A percentile compares a stretch with the other conserved stretches of the same genome.
Evolutionary conservation across 2,797 vertebrate genomes (phyloP).

Genomic region (Pelobates cultripes): DNA sequence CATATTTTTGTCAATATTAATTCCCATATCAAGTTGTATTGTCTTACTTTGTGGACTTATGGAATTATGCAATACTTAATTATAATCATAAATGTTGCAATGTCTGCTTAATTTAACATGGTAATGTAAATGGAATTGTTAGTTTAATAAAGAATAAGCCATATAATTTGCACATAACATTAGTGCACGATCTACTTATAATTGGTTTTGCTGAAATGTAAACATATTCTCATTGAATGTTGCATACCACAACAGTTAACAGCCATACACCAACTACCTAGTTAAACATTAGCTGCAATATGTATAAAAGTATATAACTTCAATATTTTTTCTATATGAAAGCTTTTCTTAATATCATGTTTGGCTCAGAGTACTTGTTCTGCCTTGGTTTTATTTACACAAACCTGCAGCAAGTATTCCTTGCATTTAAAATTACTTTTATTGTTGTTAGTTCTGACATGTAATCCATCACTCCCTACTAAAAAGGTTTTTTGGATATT

Average conservation of each 20-base stretch:
- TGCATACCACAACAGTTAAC: too few species aligned
- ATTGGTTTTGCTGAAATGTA: too few species aligned
- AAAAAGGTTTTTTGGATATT: background rate
- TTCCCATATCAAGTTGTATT: slow-evolving; percentile 32
- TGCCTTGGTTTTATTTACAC: too few species aligned
- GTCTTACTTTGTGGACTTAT: slow-evolving; percentile 22
- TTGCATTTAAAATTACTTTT: slow-evolving; percentile 7
- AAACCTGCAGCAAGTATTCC: background rate
- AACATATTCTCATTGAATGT: too few species aligned
- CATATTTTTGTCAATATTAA: slow-evolving; percentile 28
- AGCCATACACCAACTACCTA: too few species aligned
- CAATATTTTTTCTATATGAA: too few species aligned
- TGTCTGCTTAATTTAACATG: slow-evolving; percentile 47
- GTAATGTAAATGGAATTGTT: slow-evolving; percentile 43
- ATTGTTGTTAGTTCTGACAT: background rate
- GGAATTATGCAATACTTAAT: slow-evolving; percentile 47
- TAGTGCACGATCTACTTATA: background rate
- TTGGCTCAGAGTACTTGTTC: too few species aligned
- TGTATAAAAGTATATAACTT: too few species aligned
- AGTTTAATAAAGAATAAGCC: slow-evolving; percentile 50
- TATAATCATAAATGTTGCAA: slow-evolving; percentile 32
- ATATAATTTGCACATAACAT: slow-evolving; percentile 32
- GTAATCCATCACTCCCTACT: background rate
- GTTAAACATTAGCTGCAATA: too few species aligned
- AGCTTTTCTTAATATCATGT: too few species aligned